These are phyloP conservation scores for Bactericera cockerelli DNA, from an alignment of 1,140 invertebrate species.

Conservation along the genomic window DNA sequence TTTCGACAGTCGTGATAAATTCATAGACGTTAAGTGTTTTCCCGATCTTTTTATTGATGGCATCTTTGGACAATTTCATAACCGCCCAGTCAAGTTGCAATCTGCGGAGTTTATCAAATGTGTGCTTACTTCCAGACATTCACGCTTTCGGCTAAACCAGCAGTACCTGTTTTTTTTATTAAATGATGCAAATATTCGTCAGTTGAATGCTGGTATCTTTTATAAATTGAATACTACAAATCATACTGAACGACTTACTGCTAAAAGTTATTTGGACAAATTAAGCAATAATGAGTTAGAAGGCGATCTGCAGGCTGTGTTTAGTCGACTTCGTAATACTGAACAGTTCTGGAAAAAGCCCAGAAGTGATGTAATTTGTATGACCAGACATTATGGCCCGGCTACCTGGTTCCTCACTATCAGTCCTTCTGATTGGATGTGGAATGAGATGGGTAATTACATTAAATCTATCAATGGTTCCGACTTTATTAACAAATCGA, in stretches of 20 bases:
- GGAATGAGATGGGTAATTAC: conserved; percentile 18
- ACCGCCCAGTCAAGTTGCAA: conserved; percentile 17
- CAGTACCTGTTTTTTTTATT: conserved; percentile 25
- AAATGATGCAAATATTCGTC: conserved; percentile 20
- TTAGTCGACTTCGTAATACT: conserved; percentile 19
- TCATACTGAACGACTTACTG: conserved; percentile 14
- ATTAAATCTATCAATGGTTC: conserved; percentile 18
- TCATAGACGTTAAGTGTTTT: conserved; percentile 25
- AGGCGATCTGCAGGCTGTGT: conserved; percentile 19
- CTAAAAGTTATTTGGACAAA: conserved; percentile 14
- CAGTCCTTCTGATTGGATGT: conserved; percentile 15
- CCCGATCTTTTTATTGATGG: conserved; percentile 24
- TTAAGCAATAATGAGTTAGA: conserved; percentile 14
- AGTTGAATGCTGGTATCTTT: conserved; percentile 17
- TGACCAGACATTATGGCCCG: conserved; percentile 18
- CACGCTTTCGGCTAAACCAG: conserved; percentile 23
- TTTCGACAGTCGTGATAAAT: conserved; percentile 10
- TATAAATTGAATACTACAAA: conserved; percentile 17
- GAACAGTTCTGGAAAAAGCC: conserved; percentile 20
- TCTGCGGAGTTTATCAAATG: conserved; percentile 24
- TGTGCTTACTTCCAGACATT: conserved; percentile 22
- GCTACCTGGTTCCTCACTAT: conserved; percentile 18
- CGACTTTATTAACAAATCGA: conserved; percentile 12
- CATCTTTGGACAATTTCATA: conserved; percentile 21
- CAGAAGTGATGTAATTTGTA: conserved; percentile 19